Conservation (phyloP, 2,888 invertebrate genomes). For the Eurytoma californica region DNA sequence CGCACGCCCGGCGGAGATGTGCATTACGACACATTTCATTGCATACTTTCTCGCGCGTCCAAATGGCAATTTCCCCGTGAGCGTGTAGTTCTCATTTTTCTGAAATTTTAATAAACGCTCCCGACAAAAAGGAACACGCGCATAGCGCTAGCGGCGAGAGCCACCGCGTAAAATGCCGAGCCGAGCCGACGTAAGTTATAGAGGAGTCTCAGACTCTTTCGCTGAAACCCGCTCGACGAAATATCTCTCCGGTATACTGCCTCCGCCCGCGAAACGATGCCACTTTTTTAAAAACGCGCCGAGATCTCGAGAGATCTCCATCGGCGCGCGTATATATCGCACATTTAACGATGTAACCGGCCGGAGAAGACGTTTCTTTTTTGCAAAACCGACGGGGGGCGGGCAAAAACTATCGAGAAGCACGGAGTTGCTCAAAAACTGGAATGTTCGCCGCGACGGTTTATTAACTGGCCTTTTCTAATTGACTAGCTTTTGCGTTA, state of each 20-base stretch:
- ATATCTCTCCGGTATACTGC: neutral
- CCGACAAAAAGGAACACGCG: conserved; percentile 16
- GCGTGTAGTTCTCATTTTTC: conserved; percentile 31
- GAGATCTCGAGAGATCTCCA: no score
- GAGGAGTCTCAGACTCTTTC: neutral
- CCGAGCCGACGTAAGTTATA: neutral
- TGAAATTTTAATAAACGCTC: conserved; percentile 32
- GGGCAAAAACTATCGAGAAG: conserved; percentile 8
- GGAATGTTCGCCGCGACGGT: conserved; percentile 2
- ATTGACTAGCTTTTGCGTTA: conserved; percentile 30
- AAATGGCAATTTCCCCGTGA: conserved; percentile 17
- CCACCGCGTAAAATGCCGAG: neutral
- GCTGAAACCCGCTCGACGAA: conserved; percentile 2
- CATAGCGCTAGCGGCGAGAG: neutral
- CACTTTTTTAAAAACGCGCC: neutral
- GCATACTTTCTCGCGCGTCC: conserved; percentile 60
- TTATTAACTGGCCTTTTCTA: conserved; percentile 18
- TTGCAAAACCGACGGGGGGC: neutral
- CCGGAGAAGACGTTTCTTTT: neutral
- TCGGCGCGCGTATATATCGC: no score
- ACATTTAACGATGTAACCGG: no score
- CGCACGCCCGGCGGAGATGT: conserved; percentile 29
- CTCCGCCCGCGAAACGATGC: neutral
- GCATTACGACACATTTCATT: conserved; percentile 62
- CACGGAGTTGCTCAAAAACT: conserved; percentile 7